These are phyloP conservation scores for Drosophila melanosoma DNA, from an alignment of 2,888 invertebrate species.

Conservation along the genomic window DNA sequence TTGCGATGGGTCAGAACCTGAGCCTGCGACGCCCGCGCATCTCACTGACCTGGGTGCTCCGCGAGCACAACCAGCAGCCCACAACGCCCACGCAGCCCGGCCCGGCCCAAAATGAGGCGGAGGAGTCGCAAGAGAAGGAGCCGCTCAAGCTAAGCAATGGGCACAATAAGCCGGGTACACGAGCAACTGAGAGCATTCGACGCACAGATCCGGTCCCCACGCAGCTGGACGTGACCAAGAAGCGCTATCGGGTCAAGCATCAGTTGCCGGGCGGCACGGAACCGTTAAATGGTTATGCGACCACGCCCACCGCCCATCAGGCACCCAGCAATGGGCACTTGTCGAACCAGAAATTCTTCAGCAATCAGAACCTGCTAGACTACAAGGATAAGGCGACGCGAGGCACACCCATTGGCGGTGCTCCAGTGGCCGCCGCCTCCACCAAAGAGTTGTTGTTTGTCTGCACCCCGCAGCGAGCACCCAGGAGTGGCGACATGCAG, in stretches of 20 bases:
- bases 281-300: slow-evolving; percentile 82
- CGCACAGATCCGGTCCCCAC: slow-evolving; percentile 64
- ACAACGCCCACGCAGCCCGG: slow-evolving; percentile 82
- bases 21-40: slow-evolving; percentile 88
- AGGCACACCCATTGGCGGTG: slow-evolving; percentile 26
- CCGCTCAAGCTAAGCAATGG: slow-evolving; percentile 26
- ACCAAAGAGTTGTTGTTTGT: slow-evolving; percentile 83
- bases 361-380: slow-evolving; percentile 83
- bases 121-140: slow-evolving; percentile 47
- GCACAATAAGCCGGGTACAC: background rate
- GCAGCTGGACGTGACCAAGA: slow-evolving; percentile 72
- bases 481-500: slow-evolving; percentile 70
- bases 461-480: slow-evolving; percentile 83
- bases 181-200: slow-evolving; percentile 5
- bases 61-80: slow-evolving; percentile 87
- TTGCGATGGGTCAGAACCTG: slow-evolving; percentile 86
- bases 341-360: slow-evolving; percentile 83
- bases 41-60: slow-evolving; percentile 91
- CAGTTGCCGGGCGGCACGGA: slow-evolving; percentile 63
- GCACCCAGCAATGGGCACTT: slow-evolving; percentile 75
- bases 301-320: slow-evolving; percentile 82
- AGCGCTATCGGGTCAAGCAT: slow-evolving; percentile 75
- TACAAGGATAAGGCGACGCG: slow-evolving; percentile 70
- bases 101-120: slow-evolving; percentile 85
- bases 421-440: slow-evolving; percentile 71